phyloP scores from a whole-genome alignment of 1,140 invertebrate genomes.

The Calosoma granatense region DNA sequence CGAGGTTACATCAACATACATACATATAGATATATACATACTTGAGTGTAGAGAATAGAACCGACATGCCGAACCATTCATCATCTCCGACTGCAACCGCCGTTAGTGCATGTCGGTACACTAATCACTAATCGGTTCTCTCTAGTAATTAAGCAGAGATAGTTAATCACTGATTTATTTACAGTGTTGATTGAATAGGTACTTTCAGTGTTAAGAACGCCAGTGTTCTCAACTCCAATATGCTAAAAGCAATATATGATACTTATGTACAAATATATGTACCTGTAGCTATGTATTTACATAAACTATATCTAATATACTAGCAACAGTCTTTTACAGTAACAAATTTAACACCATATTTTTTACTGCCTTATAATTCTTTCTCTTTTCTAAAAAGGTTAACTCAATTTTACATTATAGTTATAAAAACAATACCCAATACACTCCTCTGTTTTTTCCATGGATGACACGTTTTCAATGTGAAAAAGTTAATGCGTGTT shows the following conservation, averaged over 20 bases:
- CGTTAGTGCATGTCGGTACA: constrained; percentile 1
- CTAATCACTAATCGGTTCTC: constrained; percentile 7
- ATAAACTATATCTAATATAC: no score
- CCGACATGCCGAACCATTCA: background rate
- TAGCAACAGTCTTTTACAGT: no score
- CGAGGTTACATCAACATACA: background rate
- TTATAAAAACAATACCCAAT: no score
- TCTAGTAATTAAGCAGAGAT: constrained; percentile 6
- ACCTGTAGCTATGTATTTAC: no score
- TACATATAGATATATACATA: background rate
- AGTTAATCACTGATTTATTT: constrained; percentile 9
- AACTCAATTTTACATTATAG: no score
- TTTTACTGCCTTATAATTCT: no score
- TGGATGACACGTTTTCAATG: no score
- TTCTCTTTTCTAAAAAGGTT: no score
- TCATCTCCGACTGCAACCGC: background rate
- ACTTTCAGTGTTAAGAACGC: background rate
- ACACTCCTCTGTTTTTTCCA: no score
- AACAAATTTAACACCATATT: no score
- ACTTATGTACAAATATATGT: background rate
- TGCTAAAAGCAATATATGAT: background rate
- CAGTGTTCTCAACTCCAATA: background rate
- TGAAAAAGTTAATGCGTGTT: no score
- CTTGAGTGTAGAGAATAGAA: background rate
- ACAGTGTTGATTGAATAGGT: constrained; percentile 7